Evolutionary conservation across 2,888 invertebrate genomes (phyloP).

Genomic region (Miltochrista miniata): DNA sequence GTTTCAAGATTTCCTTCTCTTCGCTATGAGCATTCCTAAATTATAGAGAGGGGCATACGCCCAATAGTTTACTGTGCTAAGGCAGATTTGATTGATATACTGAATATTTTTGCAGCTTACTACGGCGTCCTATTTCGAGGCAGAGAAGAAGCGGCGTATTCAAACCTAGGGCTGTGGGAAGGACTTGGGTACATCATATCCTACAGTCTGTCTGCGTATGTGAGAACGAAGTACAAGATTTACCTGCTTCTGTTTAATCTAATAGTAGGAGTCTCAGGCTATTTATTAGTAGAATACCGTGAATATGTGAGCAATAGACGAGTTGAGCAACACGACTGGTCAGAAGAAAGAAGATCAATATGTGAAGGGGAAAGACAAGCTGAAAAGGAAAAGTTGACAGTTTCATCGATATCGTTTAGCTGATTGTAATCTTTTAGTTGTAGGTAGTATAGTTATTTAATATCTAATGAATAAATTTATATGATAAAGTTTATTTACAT

Average conservation of each 20-base stretch:
- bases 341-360: background rate
- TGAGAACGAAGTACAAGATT: constrained; percentile 80
- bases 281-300: constrained; percentile 70
- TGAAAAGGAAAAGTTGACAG: background rate
- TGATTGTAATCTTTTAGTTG: no score
- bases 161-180: constrained; percentile 88
- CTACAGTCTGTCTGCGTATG: constrained; percentile 81
- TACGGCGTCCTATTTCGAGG: constrained; percentile 86
- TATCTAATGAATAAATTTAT: no score
- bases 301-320: constrained; percentile 45
- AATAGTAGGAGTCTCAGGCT: constrained; percentile 78
- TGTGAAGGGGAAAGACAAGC: background rate
- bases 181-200: constrained; percentile 86
- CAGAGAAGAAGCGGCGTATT: constrained; percentile 86
- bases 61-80: no score
- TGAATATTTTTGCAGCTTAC: constrained; percentile 66
- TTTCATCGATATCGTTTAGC: no score
- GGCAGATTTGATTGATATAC: no score
- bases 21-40: no score
- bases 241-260: constrained; percentile 78
- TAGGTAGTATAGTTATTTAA: no score
- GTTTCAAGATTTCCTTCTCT: no score
- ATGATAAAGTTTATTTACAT: no score
- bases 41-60: no score
- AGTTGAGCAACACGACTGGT: constrained; percentile 12